Conservation (phyloP, 2,113 vertebrate genomes). For the Zingel zingel region DNA sequence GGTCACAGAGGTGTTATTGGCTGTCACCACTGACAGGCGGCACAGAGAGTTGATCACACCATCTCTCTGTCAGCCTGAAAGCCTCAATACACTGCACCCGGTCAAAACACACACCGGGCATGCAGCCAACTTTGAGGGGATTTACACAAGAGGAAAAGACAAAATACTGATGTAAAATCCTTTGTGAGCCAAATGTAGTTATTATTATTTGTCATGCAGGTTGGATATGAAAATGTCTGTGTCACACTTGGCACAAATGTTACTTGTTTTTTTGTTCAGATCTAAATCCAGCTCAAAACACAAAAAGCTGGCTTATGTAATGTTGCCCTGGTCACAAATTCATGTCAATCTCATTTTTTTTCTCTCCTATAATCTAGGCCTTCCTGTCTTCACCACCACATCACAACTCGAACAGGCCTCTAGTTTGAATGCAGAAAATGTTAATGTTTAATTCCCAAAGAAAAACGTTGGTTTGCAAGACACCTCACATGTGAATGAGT, state of each 20-base stretch:
- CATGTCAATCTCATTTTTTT: constrained; percentile 5
- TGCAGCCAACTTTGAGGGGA: constrained; percentile 40
- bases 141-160: constrained; percentile 43
- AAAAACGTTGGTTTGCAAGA: neutral
- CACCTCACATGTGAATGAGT: neutral
- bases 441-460: constrained; percentile 9
- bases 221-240: constrained; percentile 45
- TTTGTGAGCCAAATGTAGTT: constrained; percentile 57
- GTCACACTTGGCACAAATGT: constrained; percentile 34
- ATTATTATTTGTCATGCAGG: constrained; percentile 36
- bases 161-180: constrained; percentile 54
- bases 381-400: neutral
- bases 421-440: neutral
- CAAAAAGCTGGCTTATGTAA: constrained; percentile 36
- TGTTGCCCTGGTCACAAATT: constrained; percentile 13
- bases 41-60: constrained; percentile 47
- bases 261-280: constrained; percentile 4
- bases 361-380: neutral
- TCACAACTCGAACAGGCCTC: neutral
- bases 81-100: constrained; percentile 23
- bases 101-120: constrained; percentile 38
- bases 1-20: constrained; percentile 52
- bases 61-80: constrained; percentile 36
- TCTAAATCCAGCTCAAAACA: constrained; percentile 30
- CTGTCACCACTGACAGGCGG: constrained; percentile 43